Evolutionary conservation across 2,113 vertebrate species (phyloP).

Genomic region (Campylomormyrus numenius): DNA sequence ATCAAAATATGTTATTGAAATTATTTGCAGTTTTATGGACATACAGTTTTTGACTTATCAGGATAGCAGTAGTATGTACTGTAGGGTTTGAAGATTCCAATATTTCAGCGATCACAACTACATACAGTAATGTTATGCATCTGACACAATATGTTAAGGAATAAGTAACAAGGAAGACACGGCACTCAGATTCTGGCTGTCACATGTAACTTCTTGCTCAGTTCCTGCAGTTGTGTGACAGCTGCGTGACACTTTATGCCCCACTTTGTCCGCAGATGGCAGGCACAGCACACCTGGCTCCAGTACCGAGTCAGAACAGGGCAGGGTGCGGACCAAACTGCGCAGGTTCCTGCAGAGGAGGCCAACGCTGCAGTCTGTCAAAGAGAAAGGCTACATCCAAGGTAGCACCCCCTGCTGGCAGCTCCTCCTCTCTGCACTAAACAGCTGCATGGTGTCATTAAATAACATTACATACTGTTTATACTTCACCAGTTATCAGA

Average conservation of each 20-base stretch:
- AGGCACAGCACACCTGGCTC: slow-evolving; percentile 9
- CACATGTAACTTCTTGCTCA: neutral
- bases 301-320: slow-evolving; percentile 59
- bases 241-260: neutral
- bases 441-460: neutral
- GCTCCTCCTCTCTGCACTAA: neutral
- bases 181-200: neutral
- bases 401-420: slow-evolving; percentile 48
- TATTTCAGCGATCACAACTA: neutral
- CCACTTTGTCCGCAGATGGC: slow-evolving; percentile 15
- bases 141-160: neutral
- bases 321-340: slow-evolving; percentile 71
- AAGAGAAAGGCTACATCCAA: slow-evolving; percentile 84
- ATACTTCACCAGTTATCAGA: neutral
- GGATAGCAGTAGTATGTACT: neutral
- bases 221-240: neutral
- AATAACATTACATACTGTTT: neutral
- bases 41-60: neutral
- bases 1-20: neutral
- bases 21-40: neutral
- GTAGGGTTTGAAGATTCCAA: neutral
- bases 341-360: slow-evolving; percentile 76
- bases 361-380: slow-evolving; percentile 79
- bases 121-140: neutral
- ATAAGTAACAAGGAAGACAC: neutral